These are phyloP conservation scores for Tachystola acroxantha DNA, from an alignment of 2,888 invertebrate genomes.

Conservation along the genomic window DNA sequence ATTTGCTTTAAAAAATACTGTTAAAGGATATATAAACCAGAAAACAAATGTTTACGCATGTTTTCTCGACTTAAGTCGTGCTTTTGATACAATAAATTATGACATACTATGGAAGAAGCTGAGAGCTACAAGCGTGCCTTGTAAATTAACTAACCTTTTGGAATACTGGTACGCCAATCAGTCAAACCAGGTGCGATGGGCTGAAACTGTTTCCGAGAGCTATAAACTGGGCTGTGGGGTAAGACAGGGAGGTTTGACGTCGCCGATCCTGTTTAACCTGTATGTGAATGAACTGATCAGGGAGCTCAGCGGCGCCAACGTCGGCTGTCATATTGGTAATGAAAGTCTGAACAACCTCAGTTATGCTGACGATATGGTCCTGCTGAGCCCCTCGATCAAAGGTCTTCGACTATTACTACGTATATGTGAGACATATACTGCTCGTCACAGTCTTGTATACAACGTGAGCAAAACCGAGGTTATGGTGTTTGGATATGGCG, in stretches of 20 bases:
- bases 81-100: slow-evolving; percentile 9
- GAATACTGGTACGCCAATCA: slow-evolving; percentile 13
- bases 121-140: neutral
- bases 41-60: slow-evolving; percentile 11
- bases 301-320: slow-evolving; percentile 10
- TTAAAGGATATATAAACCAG: slow-evolving; percentile 6
- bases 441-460: slow-evolving; percentile 3
- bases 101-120: neutral
- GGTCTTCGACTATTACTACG: slow-evolving; percentile 7
- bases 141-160: neutral
- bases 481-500: slow-evolving; percentile 6
- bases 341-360: slow-evolving; percentile 11
- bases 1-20: slow-evolving; percentile 13
- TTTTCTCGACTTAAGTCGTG: slow-evolving; percentile 13
- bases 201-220: slow-evolving; percentile 10
- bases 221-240: slow-evolving; percentile 17
- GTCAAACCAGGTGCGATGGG: slow-evolving; percentile 12
- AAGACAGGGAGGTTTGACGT: slow-evolving; percentile 17
- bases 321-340: slow-evolving; percentile 7
- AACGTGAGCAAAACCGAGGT: slow-evolving; percentile 6
- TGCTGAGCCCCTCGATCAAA: slow-evolving; percentile 11
- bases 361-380: slow-evolving; percentile 16
- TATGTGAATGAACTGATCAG: slow-evolving; percentile 12
- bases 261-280: slow-evolving; percentile 15
- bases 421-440: slow-evolving; percentile 5